Evolutionary conservation across 2,113 vertebrate species (phyloP), one percentile per base, ranked within the genome.

Genomic region (Ploceus nigricollis): DNA sequence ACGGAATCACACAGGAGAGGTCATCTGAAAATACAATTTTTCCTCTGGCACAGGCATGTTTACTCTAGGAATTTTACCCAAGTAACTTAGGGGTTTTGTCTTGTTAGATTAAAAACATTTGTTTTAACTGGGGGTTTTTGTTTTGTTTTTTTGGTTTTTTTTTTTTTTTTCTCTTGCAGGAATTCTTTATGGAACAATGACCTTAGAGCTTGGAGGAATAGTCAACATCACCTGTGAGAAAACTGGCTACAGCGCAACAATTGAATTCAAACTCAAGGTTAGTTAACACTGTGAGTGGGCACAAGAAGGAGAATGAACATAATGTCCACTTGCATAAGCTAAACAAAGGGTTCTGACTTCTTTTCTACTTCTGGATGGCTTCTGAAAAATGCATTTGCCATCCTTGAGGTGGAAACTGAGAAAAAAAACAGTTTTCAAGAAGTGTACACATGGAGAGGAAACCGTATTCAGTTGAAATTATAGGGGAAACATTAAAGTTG

Each of bases 251-350:
- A 99, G 99, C 18, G 98, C 99, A 96, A 97, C 99, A 96, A 98
- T 99, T 77, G 99, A 99, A 97, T 99, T 99, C 97, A 99, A 98
- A 97, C 98, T 99, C 60, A 99, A 99, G 99, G 99, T 99, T 94
- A 73, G 97, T 96, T 73, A 70, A 82, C 0, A 7, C 31, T 90
- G 13, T 60, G 44, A 75, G 63, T 18, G 24, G 14, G 22, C 33
- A 48, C 9, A 54, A 45, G n/a, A 9, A 69, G 23, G 35, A 37
- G 23, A 82, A 37, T 27, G 2, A 85, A 31, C 15, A 12, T 47
- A 35, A n/a, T 58, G 30, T 25, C 24, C 15, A 9, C 25, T 80
- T 4, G 2, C 11, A 65, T 61, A 76, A 79, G 16, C 53, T 72
- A 86, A 65, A 25, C 31, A 48, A 48, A 80, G 6, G 25, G 73